Percentiles rank a stretch among this genome's conserved stretches.
Evolutionary conservation across 2,888 invertebrate genomes (phyloP).

Genomic region (Nesidiocoris tenuis): DNA sequence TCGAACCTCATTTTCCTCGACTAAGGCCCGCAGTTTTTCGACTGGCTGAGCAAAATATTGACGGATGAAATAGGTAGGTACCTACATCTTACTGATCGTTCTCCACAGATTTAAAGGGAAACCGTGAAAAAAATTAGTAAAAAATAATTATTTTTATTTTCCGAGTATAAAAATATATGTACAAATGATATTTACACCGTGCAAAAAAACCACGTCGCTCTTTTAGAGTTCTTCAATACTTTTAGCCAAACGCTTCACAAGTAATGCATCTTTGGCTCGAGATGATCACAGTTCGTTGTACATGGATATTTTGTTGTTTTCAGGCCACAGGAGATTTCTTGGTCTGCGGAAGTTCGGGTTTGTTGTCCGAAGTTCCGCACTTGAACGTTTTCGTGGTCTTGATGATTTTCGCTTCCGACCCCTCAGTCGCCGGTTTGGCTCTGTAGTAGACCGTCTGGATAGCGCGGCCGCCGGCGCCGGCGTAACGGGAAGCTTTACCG

Average conservation of each 20-base stretch:
- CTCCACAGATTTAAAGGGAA: too few species aligned
- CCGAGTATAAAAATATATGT: not conserved
- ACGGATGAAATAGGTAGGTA: too few species aligned
- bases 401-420: conserved; percentile 43
- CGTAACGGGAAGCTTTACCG: conserved; percentile 69
- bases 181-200: not conserved
- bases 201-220: not conserved
- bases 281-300: not conserved
- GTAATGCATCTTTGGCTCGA: not conserved
- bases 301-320: too few species aligned
- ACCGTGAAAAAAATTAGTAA: not conserved
- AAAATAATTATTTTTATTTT: not conserved
- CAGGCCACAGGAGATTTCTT: not conserved
- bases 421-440: conserved; percentile 53
- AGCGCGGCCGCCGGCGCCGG: conserved; percentile 67
- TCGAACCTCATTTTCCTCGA: too few species aligned
- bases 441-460: conserved; percentile 78
- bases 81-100: too few species aligned
- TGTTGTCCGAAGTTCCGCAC: conserved; percentile 35
- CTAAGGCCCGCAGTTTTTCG: too few species aligned
- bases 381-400: conserved; percentile 45
- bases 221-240: not conserved
- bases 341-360: conserved; percentile 19
- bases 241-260: not conserved
- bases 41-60: too few species aligned